Evolutionary conservation across 2,113 vertebrate species (phyloP).

Genomic region (Sturnus vulgaris): DNA sequence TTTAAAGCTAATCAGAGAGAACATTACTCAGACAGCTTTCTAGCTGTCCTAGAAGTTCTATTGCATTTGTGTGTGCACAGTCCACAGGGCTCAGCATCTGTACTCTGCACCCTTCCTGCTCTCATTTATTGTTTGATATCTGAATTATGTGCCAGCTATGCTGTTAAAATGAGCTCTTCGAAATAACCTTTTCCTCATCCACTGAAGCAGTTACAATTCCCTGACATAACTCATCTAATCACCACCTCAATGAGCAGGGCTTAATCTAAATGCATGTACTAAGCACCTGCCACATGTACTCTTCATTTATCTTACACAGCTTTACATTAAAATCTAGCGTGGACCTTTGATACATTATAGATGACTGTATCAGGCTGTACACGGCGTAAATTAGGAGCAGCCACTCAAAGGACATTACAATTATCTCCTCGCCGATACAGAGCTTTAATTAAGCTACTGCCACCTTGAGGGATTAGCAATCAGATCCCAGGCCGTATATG

Average conservation of each 20-base stretch:
- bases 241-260: constrained; percentile 47
- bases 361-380: constrained; percentile 47
- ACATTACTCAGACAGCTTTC: not conserved
- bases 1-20: not conserved
- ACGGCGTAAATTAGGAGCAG: not conserved
- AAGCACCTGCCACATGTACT: constrained; percentile 12
- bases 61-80: not conserved
- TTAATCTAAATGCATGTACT: constrained; percentile 47
- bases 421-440: constrained; percentile 19
- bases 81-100: not conserved
- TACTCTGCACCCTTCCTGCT: not conserved
- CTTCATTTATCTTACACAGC: not conserved
- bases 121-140: not conserved
- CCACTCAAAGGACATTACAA: constrained; percentile 35
- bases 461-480: constrained; percentile 52
- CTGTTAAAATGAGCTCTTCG: not conserved
- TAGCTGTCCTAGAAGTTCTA: not conserved
- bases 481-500: not conserved
- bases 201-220: constrained; percentile 40
- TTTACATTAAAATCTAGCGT: constrained; percentile 27
- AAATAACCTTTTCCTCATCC: constrained; percentile 39
- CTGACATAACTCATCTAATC: constrained; percentile 50
- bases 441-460: constrained; percentile 64
- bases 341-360: constrained; percentile 30
- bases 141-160: not conserved